phyloP scores from a whole-genome alignment of 92 coral and sea anemone genomes.

The Heteractis magnifica region DNA sequence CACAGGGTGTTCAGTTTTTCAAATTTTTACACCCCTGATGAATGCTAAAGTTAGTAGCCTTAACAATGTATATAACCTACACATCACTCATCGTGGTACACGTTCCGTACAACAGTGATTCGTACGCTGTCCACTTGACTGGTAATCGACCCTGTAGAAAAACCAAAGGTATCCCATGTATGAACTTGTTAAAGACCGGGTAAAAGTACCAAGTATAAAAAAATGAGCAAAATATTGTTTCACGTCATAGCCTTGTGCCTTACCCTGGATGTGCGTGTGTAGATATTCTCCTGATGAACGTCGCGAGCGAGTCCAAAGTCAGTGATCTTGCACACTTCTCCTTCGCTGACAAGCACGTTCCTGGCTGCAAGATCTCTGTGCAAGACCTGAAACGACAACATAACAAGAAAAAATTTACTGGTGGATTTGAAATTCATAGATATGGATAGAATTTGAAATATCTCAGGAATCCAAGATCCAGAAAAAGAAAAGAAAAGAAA shows the following conservation, averaged over 20 bases:
- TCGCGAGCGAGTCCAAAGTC: conserved; percentile 69
- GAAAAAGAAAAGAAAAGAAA: too few relatives aligned
- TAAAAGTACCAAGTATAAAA: neutral
- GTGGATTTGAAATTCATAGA: too few relatives aligned
- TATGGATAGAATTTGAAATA: too few relatives aligned
- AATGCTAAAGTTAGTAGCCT: too few relatives aligned
- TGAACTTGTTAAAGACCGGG: too few relatives aligned
- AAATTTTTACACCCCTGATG: too few relatives aligned
- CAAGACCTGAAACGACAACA: conserved; percentile 27
- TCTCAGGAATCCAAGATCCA: too few relatives aligned
- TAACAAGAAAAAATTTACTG: too few relatives aligned
- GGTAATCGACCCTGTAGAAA: conserved; percentile 75
- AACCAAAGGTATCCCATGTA: neutral
- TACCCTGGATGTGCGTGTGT: conserved; percentile 52
- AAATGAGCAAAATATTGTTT: neutral
- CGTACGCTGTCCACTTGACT: conserved; percentile 86
- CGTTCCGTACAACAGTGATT: conserved; percentile 68
- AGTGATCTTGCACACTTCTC: conserved; percentile 57
- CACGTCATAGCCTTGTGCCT: neutral
- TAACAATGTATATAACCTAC: conserved; percentile 41
- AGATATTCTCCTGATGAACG: conserved; percentile 50
- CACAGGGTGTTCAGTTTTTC: too few relatives aligned
- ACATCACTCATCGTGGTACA: conserved; percentile 87
- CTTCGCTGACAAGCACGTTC: conserved; percentile 58
- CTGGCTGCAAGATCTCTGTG: conserved; percentile 71